Percentiles rank a stretch among this genome's conserved stretches.
Evolutionary conservation across 2,888 invertebrate species (phyloP).

Genomic region (Agonopterix subpropinquella): DNA sequence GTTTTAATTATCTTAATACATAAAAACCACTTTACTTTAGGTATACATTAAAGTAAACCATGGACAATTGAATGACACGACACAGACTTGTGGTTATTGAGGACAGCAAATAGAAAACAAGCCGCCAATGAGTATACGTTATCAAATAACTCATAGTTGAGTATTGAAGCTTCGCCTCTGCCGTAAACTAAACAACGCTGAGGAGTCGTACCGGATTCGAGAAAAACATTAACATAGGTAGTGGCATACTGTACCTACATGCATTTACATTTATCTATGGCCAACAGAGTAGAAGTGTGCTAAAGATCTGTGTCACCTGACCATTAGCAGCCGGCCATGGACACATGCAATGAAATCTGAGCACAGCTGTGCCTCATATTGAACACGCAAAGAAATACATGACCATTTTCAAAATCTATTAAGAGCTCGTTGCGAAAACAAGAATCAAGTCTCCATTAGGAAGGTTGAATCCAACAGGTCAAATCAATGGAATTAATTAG

Average conservation of each 20-base stretch:
- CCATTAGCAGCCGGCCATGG: constrained; percentile 42
- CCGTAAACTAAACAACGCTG: background rate
- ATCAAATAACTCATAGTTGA: background rate
- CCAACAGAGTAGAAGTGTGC: constrained; percentile 24
- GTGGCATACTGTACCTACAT: background rate
- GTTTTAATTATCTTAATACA: too few species aligned
- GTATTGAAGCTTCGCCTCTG: too few species aligned
- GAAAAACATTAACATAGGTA: background rate
- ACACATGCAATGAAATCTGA: constrained; percentile 33
- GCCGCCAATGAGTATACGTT: background rate
- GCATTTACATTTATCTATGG: constrained; percentile 13
- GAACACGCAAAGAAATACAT: constrained; percentile 18
- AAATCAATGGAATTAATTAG: too few species aligned
- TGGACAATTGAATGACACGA: constrained; percentile 5
- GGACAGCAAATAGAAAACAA: constrained; percentile 1
- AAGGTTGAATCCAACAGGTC: too few species aligned
- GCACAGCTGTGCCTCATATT: constrained; percentile 14
- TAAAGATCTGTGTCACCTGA: constrained; percentile 46
- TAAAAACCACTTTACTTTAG: too few species aligned
- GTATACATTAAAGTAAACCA: background rate
- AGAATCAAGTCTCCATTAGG: too few species aligned
- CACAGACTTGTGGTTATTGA: constrained; percentile 3
- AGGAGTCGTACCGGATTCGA: background rate
- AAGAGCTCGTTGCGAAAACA: too few species aligned
- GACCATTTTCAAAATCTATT: background rate